Percentiles rank a stretch among this genome's conserved stretches.
phyloP scores from a whole-genome alignment of 2,113 vertebrate species.

The Pagrus major region DNA sequence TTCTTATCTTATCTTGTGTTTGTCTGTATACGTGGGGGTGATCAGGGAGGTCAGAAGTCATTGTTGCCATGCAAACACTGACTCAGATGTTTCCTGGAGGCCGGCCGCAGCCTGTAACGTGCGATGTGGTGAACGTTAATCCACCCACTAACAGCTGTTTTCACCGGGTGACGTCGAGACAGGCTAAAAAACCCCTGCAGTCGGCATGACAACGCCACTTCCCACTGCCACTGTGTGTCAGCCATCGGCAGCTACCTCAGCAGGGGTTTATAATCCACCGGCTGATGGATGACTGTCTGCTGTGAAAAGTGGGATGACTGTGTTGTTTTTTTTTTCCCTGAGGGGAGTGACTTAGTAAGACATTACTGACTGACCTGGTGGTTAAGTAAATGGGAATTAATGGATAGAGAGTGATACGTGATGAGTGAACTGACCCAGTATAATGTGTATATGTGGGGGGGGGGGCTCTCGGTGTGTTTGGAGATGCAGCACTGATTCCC shows the following conservation, averaged over 20 bases:
- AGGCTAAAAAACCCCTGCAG: slow-evolving; percentile 45
- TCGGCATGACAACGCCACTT: slow-evolving; percentile 52
- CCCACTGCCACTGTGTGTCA: slow-evolving; percentile 28
- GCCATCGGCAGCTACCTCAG: slow-evolving; percentile 22
- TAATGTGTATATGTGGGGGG: neutral
- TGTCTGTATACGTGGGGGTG: neutral
- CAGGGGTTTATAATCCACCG: slow-evolving; percentile 42
- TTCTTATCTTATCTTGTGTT: neutral
- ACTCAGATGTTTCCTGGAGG: neutral
- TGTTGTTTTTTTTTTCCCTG: neutral
- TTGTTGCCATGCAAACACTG: neutral
- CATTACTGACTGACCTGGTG: neutral
- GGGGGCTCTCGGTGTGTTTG: neutral
- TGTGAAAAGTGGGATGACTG: slow-evolving; percentile 19
- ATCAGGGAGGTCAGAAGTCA: neutral
- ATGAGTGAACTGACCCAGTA: slow-evolving; percentile 16
- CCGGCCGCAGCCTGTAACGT: neutral
- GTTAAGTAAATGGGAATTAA: slow-evolving; percentile 25
- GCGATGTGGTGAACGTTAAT: slow-evolving; percentile 32
- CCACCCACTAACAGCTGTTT: slow-evolving; percentile 61
- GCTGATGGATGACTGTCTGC: slow-evolving; percentile 51
- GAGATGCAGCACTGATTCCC: neutral
- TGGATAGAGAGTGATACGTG: neutral
- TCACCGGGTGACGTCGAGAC: slow-evolving; percentile 12
- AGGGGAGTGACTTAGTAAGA: slow-evolving; percentile 15